These are phyloP conservation scores for Nymphalis urticae DNA, from an alignment of 2,888 invertebrate species.

Conservation along the genomic window DNA sequence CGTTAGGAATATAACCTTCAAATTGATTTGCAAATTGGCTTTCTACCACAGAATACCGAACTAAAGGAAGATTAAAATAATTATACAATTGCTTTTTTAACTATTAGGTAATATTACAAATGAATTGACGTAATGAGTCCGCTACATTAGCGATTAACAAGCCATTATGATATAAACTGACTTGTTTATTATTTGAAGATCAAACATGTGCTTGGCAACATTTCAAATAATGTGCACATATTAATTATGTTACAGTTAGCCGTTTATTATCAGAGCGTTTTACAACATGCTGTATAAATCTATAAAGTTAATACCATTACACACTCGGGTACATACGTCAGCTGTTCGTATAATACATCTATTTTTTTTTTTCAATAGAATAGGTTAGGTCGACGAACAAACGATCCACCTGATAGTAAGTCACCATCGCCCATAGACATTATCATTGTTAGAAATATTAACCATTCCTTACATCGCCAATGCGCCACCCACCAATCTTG, in stretches of 20 bases:
- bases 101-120: conserved; percentile 12
- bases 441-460: too few relatives aligned
- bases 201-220: conserved; percentile 31
- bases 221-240: conserved; percentile 27
- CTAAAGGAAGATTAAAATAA: too few relatives aligned
- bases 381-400: not conserved
- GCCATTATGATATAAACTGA: conserved; percentile 23
- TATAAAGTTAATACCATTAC: not conserved
- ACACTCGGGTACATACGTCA: too few relatives aligned
- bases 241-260: conserved; percentile 17
- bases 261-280: conserved; percentile 24
- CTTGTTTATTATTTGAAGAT: conserved; percentile 32
- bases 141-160: conserved; percentile 26
- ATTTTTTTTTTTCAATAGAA: not conserved
- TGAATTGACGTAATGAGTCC: conserved; percentile 13
- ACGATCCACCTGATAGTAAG: too few relatives aligned
- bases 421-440: too few relatives aligned
- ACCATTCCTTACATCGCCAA: too few relatives aligned
- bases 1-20: too few relatives aligned
- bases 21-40: too few relatives aligned
- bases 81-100: not conserved
- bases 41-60: too few relatives aligned
- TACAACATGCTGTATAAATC: conserved; percentile 1
- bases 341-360: too few relatives aligned
- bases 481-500: too few relatives aligned